These are phyloP conservation scores for Dioctria rufipes DNA, from an alignment of 2,888 invertebrate species.

Conservation along the genomic window DNA sequence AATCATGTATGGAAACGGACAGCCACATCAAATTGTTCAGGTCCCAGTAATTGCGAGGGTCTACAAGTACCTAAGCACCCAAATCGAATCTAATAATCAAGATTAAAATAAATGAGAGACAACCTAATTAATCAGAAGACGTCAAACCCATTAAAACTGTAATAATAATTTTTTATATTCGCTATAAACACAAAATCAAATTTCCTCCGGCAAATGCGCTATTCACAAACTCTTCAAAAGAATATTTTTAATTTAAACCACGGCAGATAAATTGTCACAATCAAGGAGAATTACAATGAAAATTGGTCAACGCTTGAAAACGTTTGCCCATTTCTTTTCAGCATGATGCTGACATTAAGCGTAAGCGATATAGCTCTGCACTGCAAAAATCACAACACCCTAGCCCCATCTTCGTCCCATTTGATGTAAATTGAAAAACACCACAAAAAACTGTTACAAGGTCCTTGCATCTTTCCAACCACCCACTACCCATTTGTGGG, in stretches of 20 bases:
- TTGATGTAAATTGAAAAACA: conserved; percentile 39
- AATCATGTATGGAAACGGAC: too few species aligned
- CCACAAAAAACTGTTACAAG: conserved; percentile 32
- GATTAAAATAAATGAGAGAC: too few species aligned
- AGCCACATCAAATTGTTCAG: too few species aligned
- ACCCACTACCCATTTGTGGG: not conserved
- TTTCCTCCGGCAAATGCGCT: too few species aligned
- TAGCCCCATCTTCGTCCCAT: not conserved
- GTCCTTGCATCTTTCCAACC: not conserved
- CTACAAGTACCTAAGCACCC: too few species aligned
- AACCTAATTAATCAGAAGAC: too few species aligned
- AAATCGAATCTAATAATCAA: too few species aligned
- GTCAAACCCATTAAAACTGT: too few species aligned
- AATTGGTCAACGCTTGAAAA: conserved; percentile 18
- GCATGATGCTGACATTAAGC: conserved; percentile 6
- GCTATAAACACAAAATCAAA: too few species aligned
- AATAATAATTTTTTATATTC: too few species aligned
- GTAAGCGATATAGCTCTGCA: not conserved
- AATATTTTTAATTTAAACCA: not conserved
- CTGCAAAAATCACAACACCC: not conserved
- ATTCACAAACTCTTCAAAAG: not conserved
- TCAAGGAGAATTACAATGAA: not conserved
- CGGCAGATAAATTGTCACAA: not conserved
- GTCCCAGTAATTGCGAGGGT: too few species aligned
- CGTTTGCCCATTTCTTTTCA: not conserved